Base-by-base conservation (phyloP, 2,113 vertebrate genomes). In the human region DNA sequence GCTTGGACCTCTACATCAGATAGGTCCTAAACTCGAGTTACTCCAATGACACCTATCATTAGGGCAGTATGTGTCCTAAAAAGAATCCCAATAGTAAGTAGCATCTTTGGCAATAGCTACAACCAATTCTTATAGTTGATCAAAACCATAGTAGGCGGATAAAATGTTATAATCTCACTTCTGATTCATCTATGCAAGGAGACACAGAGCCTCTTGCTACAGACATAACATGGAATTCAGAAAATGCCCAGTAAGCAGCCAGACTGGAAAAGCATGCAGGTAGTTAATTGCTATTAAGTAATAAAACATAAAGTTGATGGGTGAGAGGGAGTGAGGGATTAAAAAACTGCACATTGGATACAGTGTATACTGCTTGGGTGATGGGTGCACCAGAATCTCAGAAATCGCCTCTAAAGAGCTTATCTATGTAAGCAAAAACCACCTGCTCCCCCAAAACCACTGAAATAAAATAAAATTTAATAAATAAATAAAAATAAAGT, bases 21-120 rank as follows among this genome's bases (percentile, higher is more conserved):
- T 23, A 48, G 78, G 27, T 38, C 14, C 45, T 22, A 18, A 32
- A 82, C 38, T 82, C 52, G 18, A 35, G 2, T 64, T 59, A 86
- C 55, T 59, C 59, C 1, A 10, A 3, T 3, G 35, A 76, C 55
- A 83, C 80, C 80, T 86, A 27, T 72, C 64, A 43, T 25, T 76
- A 55, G 27, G n/a, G 27, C 9, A 64, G 10, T 79, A 70, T 57
- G 13, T 76, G 18, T 70, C 43, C 50, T 55, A 50, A 78, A 84
- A 97, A 90, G 35, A 85, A 93, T 75, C 48, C 61, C 83, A 92
- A 52, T 76, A 48, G 25, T 48, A 81, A 91, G 45, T 43, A 80
- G 35, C 81, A 90, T 90, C 43, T 48, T 68, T 40, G 40, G 35
- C 45, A 88, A 12, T 64, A 90, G 25, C 57, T 89, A 84, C 22